phyloP scores from a whole-genome alignment of 2,797 vertebrate species.

The Microtus agrestis region DNA sequence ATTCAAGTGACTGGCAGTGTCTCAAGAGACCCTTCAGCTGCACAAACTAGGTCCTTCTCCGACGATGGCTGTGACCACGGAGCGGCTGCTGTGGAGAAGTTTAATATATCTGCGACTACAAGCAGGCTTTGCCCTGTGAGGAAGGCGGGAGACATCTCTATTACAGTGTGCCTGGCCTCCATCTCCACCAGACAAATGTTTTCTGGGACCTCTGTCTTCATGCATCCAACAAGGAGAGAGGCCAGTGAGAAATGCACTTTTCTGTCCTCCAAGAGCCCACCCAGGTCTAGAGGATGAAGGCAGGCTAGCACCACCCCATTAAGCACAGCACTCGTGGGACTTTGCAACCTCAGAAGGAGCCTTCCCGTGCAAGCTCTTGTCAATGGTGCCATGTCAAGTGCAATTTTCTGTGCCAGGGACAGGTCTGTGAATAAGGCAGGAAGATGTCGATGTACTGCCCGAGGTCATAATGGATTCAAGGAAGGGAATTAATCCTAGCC shows the following conservation, averaged over 20 bases:
- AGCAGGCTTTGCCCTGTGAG: neutral
- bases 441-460: neutral
- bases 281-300: neutral
- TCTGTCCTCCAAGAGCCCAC: neutral
- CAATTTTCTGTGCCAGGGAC: neutral
- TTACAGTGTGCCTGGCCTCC: neutral
- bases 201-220: constrained; percentile 6
- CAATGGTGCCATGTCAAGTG: neutral
- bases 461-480: neutral
- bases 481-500: neutral
- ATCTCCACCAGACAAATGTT: neutral
- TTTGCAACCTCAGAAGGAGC: neutral
- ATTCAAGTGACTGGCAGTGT: constrained; percentile 46
- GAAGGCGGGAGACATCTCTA: neutral
- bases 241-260: neutral
- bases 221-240: neutral
- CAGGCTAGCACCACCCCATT: neutral
- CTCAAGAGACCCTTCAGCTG: constrained; percentile 71
- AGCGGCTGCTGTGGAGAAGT: neutral
- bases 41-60: constrained; percentile 62
- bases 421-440: neutral
- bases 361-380: neutral
- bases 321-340: neutral
- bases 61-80: neutral
- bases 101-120: neutral